Evolutionary conservation across 2,797 vertebrate species (phyloP), one percentile per base, ranked within the genome.

Genomic region (Leuciscus waleckii): DNA sequence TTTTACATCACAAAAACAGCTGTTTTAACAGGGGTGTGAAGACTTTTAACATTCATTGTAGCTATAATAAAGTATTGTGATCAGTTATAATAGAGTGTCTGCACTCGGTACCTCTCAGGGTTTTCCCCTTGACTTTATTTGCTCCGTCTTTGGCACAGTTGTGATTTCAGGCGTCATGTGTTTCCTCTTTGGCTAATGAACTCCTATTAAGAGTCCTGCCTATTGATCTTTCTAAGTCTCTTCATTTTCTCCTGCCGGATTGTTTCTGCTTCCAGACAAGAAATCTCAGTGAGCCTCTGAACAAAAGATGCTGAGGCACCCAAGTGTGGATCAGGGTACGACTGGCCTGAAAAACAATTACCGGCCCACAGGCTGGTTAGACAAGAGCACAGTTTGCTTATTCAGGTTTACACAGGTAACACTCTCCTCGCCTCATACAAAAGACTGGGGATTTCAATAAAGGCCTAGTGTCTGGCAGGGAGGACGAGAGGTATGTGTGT

Each of bases 211-310:
- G 91, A 92, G 9, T 94, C 89, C 61, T 86, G 88, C 78, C 92
- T 93, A 87, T 81, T 89, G 46, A 81, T 87, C 86, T 93, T 94
- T 87, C 87, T 92, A 69, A 91, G 88, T 90, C 92, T 94, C 90
- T 91, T 94, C 16, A 92, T 86, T 86, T 91, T 95, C 70, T 96
- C 95, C 54, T 95, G 91, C 29, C 91, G 91, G 32, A 93, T 88
- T 0, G 95, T 93, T 79, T 95, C 93, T 0, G 89, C 92, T 85
- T 95, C 92, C 89, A 95, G 70, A 46, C 89, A 92, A 5, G 94
- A 93, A 75, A 96, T 92, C 89, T 96, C 93, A 1, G 92, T 91
- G 68, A 95, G 89, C 83, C 94, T 92, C 65, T 93, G 92, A 86
- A 93, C 71, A 43, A 94, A 95, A 23, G 92, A 90, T 56, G 91